These are phyloP conservation scores for Hirtodrosophila trivittata DNA, from an alignment of 2,888 invertebrate species.

Conservation along the genomic window DNA sequence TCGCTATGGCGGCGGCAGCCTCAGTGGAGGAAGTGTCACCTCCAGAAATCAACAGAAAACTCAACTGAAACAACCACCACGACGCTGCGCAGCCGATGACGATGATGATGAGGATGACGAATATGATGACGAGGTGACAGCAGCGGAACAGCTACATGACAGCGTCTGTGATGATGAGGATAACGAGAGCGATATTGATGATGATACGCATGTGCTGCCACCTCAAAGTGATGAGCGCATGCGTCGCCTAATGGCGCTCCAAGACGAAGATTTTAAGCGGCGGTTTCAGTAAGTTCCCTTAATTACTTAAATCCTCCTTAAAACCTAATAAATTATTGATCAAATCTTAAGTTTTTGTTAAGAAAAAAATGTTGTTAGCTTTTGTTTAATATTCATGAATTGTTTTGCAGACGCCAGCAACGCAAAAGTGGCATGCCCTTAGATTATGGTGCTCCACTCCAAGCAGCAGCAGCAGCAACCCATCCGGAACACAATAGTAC, in stretches of 20 bases:
- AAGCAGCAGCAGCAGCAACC: constrained; percentile 52
- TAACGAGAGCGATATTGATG: constrained; percentile 74
- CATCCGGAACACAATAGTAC: constrained; percentile 68
- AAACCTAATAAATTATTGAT: too few relatives aligned
- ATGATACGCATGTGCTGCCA: constrained; percentile 71
- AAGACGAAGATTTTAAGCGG: constrained; percentile 81
- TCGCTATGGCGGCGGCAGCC: constrained; percentile 62
- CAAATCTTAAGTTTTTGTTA: too few relatives aligned
- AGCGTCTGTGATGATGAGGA: constrained; percentile 79
- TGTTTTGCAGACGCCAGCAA: constrained; percentile 76
- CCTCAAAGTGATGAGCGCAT: constrained; percentile 82
- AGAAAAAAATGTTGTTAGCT: too few relatives aligned
- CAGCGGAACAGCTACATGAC: constrained; percentile 68
- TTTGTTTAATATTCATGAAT: too few relatives aligned
- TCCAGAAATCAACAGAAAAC: constrained; percentile 64
- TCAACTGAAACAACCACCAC: constrained; percentile 38
- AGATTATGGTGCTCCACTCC: constrained; percentile 60
- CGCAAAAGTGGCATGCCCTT: constrained; percentile 75
- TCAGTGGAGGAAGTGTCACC: constrained; percentile 70
- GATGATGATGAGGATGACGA: constrained; percentile 68
- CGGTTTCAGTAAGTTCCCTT: constrained; percentile 80
- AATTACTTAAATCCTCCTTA: too few relatives aligned
- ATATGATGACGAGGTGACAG: constrained; percentile 71
- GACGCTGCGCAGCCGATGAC: constrained; percentile 56
- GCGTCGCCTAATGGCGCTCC: constrained; percentile 81